Percentiles rank a stretch among this genome's conserved stretches.
phyloP scores from a whole-genome alignment of 2,888 invertebrate species.

The Ectropis crepuscularia region DNA sequence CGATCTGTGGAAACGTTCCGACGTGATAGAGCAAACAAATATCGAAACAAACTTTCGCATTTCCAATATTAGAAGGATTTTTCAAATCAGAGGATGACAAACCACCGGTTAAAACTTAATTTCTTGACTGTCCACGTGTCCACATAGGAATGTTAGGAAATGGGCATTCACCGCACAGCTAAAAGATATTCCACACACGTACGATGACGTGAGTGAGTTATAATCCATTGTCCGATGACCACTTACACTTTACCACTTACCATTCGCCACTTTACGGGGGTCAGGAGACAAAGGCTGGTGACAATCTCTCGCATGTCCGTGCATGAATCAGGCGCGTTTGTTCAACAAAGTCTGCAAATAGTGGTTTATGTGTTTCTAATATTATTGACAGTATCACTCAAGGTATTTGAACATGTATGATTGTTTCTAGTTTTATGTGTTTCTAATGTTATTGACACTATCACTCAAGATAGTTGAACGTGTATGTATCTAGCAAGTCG shows the following conservation, averaged over 20 bases:
- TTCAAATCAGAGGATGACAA: constrained; percentile 8
- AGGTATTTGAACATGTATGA: no score
- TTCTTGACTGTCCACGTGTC: constrained; percentile 38
- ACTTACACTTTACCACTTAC: constrained; percentile 25
- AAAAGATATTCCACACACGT: constrained; percentile 56
- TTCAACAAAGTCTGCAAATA: constrained; percentile 26
- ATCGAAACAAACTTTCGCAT: no score
- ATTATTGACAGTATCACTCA: no score
- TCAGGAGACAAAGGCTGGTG: constrained; percentile 48
- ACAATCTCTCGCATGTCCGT: constrained; percentile 6
- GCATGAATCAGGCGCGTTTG: constrained; percentile 20
- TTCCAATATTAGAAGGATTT: not conserved
- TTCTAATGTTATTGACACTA: no score
- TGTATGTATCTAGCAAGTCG: no score
- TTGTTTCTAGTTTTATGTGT: no score
- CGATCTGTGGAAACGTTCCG: no score
- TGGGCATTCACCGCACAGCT: constrained; percentile 46
- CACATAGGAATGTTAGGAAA: constrained; percentile 44
- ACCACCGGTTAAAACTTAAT: constrained; percentile 19
- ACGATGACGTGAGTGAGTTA: constrained; percentile 44
- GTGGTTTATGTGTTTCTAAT: not conserved
- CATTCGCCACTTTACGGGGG: constrained; percentile 41
- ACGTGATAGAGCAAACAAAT: no score
- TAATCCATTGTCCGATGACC: constrained; percentile 39
- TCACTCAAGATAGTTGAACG: no score